A percentile compares a stretch with the other conserved stretches of the same genome.
Evolutionary conservation across 2,797 vertebrate genomes (phyloP).

Genomic region (Chelmon rostratus): DNA sequence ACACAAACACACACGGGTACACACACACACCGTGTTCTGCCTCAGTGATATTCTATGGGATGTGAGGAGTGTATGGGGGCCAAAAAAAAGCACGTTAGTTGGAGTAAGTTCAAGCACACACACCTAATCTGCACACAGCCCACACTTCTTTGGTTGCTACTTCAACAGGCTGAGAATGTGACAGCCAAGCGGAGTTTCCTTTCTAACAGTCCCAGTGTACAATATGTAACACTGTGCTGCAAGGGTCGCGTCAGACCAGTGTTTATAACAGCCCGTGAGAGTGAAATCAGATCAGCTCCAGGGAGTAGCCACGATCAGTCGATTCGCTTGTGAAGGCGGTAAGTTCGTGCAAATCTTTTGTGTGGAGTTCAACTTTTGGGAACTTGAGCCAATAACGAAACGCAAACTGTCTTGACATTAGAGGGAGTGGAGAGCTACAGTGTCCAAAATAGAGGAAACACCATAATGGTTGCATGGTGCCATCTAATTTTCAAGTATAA

Average conservation of each 20-base stretch:
- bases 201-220: neutral
- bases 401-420: neutral
- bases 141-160: neutral
- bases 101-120: conserved; percentile 6
- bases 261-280: neutral
- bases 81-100: conserved; percentile 14
- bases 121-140: conserved; percentile 2
- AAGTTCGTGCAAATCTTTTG: neutral
- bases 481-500: neutral
- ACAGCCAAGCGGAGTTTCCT: neutral
- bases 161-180: neutral
- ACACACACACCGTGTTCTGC: conserved; percentile 23
- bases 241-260: neutral
- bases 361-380: neutral
- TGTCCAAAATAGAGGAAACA: neutral
- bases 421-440: neutral
- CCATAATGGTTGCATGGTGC: neutral
- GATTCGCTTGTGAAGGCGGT: neutral
- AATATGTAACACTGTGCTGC: too few relatives aligned
- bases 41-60: conserved; percentile 19
- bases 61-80: neutral
- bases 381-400: neutral
- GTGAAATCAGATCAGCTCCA: neutral
- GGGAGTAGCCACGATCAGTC: neutral
- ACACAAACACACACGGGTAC: conserved; percentile 12